Evolutionary conservation across 2,888 invertebrate genomes (phyloP).

Genomic region (Lydus trimaculatus): DNA sequence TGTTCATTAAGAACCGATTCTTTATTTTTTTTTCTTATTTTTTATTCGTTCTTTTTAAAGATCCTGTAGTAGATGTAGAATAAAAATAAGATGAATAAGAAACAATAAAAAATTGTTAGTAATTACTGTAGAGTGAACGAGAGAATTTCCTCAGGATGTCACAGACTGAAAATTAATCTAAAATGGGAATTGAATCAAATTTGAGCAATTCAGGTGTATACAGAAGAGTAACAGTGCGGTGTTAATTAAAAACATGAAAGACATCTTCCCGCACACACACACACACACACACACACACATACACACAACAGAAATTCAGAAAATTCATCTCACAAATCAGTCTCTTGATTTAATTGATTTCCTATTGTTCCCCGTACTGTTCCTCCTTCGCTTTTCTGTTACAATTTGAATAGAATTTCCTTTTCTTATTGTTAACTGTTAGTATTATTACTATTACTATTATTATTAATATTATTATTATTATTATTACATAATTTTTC

Average conservation of each 20-base stretch:
- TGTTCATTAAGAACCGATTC: neutral
- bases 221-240: conserved; percentile 23
- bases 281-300: too few species aligned
- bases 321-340: conserved; percentile 7
- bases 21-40: neutral
- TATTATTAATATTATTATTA: conserved; percentile 8
- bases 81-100: neutral
- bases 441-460: too few species aligned
- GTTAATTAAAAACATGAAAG: conserved; percentile 15
- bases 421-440: too few species aligned
- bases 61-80: neutral
- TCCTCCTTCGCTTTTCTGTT: neutral
- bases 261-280: conserved; percentile 19
- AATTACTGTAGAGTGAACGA: too few species aligned
- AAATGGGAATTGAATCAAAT: conserved; percentile 15
- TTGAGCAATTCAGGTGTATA: conserved; percentile 40
- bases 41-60: neutral
- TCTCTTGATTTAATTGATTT: conserved; percentile 9
- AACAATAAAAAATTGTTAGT: neutral
- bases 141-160: conserved; percentile 1
- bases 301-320: conserved; percentile 17
- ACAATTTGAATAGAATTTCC: neutral
- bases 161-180: neutral
- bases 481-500: neutral
- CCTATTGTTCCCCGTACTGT: neutral